Evolutionary conservation across 2,797 vertebrate species (phyloP), one percentile per base, ranked within the genome.

Genomic region (Mormyrops attenuatus): DNA sequence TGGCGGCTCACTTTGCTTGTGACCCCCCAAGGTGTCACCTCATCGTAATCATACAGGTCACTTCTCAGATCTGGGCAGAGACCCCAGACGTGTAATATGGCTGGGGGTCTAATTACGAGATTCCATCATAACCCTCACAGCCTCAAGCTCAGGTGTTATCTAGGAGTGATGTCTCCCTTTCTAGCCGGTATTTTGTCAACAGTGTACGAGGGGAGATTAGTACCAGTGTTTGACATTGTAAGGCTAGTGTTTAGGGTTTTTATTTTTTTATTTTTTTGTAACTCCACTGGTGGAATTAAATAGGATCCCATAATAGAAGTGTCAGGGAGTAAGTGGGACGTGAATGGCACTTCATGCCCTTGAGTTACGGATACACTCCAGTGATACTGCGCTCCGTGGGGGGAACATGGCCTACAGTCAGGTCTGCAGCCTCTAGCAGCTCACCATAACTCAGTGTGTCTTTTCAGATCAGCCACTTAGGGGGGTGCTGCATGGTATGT

Each of bases 261-360:
- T 15, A 5, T 86, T 1, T 87, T 55, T 57, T 0, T 60, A 15
- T 87, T 55, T 87, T 87, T 60, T 20, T 87, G 26, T 60, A 57
- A 53, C 53, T 60, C 53, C 52, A 57, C 53, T 53, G 85, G 49
- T 57, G 85, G 85, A 87, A 57, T 87, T 87, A 87, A 87, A 87
- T 87, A 57, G 85, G 53, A 57, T 87, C 85, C 34, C 26, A 30
- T 87, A 87, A 87, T 86, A 86, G 84, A 57, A 55, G 26, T 87
- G 85, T 87, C 85, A 87, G 85, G 85, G 30, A 87, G 53, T 87
- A 87, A 87, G 85, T 87, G 85, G 85, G 30, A 55, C 53, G 34
- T 87, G 85, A 87, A 57, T 57, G 52, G 85, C 53, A 87, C 53
- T 87, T 87, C 85, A 57, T 87, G 85, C 53, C 85, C 85, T 57